These are phyloP conservation scores for Pogonomyrmex barbatus DNA, from an alignment of 1,140 invertebrate genomes.

Conservation along the genomic window DNA sequence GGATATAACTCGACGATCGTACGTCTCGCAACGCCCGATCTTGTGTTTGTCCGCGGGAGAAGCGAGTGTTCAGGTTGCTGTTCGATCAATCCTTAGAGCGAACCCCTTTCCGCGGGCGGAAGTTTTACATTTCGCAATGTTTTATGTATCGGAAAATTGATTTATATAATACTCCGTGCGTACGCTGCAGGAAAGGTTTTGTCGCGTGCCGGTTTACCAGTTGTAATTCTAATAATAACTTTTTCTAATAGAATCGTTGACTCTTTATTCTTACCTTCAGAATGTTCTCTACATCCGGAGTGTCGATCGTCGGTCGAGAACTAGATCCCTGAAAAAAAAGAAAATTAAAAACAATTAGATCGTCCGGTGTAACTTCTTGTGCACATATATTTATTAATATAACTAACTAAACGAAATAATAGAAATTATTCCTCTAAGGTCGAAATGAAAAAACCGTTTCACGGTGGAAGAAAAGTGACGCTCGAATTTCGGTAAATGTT, in stretches of 20 bases:
- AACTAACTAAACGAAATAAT: neutral
- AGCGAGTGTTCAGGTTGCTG: slow-evolving; percentile 1
- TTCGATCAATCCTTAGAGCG: slow-evolving; percentile 1
- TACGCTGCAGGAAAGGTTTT: neutral
- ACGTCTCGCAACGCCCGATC: slow-evolving; percentile 23
- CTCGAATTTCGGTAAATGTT: neutral
- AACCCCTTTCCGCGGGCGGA: neutral
- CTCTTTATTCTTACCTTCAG: slow-evolving; percentile 76
- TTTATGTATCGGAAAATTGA: slow-evolving; percentile 1
- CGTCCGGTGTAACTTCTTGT: neutral
- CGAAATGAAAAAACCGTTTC: neutral
- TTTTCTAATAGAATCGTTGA: neutral
- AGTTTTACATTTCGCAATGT: neutral
- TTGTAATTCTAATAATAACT: neutral
- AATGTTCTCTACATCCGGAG: slow-evolving; percentile 80
- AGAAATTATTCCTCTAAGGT: neutral
- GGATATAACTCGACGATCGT: neutral
- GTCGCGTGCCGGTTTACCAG: neutral
- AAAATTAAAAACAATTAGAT: slow-evolving; percentile 7
- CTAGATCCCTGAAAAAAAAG: slow-evolving; percentile 77
- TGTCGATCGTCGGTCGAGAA: slow-evolving; percentile 74
- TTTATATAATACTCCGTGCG: neutral
- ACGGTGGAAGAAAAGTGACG: neutral
- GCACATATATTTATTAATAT: neutral
- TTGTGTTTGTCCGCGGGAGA: slow-evolving; percentile 8